Evolutionary conservation across 2,113 vertebrate species (phyloP), one percentile per base, ranked within the genome.

Genomic region (Melanerpes formicivorus): DNA sequence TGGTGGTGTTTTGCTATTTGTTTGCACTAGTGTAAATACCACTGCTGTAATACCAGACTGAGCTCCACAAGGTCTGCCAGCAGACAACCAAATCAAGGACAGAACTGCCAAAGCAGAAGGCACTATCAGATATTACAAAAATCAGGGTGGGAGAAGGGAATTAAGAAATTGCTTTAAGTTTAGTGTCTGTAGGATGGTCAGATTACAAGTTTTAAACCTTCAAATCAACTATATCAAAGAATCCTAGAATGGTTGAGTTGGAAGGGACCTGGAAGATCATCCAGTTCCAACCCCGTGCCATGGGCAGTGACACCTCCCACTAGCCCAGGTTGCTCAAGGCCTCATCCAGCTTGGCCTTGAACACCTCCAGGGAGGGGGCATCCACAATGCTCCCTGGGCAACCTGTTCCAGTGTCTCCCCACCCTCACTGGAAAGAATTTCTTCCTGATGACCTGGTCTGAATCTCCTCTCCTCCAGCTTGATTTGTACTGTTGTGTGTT

Each of bases 11-110:
- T 55, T 62, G 80, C 85, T 79, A 34, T 76, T 84, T 83, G 62
- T 70, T 96, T 93, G 79, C 72, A 64, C 50, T 83, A 40, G 84
- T 86, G 82, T 67, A 79, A 94, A 78, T 93, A 67, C 69, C 84
- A 93, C 25, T 10, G 6, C 14, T 73, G 52, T 25, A 69, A 80
- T 64, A 69, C 56, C 37, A 17, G 6, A 34, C 50, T 42, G 17
- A 73, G 48, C 67, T 70, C 60, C 22, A 58, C 69, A 60, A 60
- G 65, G 80, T 64, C 82, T 92, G 82, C 67, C 71, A 84, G 67
- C 74, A 64, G 55, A 56, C 58, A 83, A 29, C 46, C 83, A 50
- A 34, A 6, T 25, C 67, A 40, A 72, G 71, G 79, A 48, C 5
- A 88, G 48, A 55, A 29, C 54, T 1, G 8, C 63, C 59, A 71